Base-by-base conservation (phyloP, 2,888 invertebrate genomes). In the Tachystola acroxantha region DNA sequence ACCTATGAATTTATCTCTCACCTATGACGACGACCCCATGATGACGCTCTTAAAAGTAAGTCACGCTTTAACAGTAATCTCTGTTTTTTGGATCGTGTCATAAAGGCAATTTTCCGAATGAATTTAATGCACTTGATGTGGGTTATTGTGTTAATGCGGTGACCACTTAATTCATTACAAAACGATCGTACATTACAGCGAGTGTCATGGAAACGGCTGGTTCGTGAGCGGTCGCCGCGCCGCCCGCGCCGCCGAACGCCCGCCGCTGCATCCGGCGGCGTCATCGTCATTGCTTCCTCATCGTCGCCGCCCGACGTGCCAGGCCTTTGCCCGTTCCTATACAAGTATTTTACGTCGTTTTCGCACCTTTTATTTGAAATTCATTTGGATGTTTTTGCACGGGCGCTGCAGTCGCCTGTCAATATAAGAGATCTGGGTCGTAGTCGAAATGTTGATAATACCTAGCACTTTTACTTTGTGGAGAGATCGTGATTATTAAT, bases 391-490 rank as follows among this genome's bases (percentile, higher is more conserved):
- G 65, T 79, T 81, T 82, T 82, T 82, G 68, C 64, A 43, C 39
- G 45, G 44, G 35, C 53, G 48, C 50, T 48, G 42, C 46, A 60
- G 62, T 64, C 62, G 43, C 39, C 60, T 50, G 43, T 67, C 66
- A 66, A 34, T 31, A 41, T 31, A 41, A 75, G 65, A 65, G 64
- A 85, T 67, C 70, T 79, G 57, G 84, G 84, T 80, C 81, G 72
- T 45, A 60, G 63, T 60, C 62, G 63, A 59, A 68, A 66, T 72
- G 63, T 61, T 65, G 64, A 74, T 74, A 77, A 72, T 70, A 68
- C 70, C 52, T 53, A 72, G 62, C 68, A 81, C 84, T 84, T 84
- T 84, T 84, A 82, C 82, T 81, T 68, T 45, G 51, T 48, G 55
- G 64, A 73, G 67, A 73, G 63, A 67, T 73, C 61, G 61, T 55